Conservation (phyloP, 2,113 vertebrate species). For the Sclerurus mexicanus region DNA sequence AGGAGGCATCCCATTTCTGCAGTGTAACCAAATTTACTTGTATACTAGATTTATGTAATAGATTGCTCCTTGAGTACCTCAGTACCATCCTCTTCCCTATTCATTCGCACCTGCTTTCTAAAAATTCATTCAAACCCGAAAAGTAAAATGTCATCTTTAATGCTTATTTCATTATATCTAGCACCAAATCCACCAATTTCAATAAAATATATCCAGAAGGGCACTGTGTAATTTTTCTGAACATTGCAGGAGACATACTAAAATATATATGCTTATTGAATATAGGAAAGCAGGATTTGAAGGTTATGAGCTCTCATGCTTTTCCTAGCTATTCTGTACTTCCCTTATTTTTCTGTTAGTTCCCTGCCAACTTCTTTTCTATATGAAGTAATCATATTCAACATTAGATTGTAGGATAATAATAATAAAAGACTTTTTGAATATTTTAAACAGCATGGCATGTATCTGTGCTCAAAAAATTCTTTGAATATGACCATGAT, state of each 20-base stretch:
- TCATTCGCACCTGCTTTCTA: neutral
- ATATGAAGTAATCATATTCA: neutral
- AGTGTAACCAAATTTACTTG: neutral
- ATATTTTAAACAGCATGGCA: neutral
- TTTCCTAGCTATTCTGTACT: neutral
- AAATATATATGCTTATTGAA: neutral
- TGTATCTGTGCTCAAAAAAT: neutral
- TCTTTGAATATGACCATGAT: neutral
- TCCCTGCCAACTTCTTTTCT: neutral
- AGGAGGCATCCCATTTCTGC: neutral
- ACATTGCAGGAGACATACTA: neutral
- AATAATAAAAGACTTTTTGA: neutral
- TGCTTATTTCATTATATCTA: neutral
- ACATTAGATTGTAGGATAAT: neutral
- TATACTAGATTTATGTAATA: neutral
- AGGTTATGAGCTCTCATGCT: neutral
- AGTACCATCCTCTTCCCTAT: neutral
- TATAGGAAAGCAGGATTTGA: neutral
- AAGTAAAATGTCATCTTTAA: neutral
- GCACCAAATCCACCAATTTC: neutral
- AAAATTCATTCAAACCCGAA: neutral
- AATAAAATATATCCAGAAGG: neutral
- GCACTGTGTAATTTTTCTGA: neutral
- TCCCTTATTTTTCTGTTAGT: neutral
- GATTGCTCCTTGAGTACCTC: neutral